Conservation (phyloP, 2,888 invertebrate species). For the Onthophagus sagittarius region DNA sequence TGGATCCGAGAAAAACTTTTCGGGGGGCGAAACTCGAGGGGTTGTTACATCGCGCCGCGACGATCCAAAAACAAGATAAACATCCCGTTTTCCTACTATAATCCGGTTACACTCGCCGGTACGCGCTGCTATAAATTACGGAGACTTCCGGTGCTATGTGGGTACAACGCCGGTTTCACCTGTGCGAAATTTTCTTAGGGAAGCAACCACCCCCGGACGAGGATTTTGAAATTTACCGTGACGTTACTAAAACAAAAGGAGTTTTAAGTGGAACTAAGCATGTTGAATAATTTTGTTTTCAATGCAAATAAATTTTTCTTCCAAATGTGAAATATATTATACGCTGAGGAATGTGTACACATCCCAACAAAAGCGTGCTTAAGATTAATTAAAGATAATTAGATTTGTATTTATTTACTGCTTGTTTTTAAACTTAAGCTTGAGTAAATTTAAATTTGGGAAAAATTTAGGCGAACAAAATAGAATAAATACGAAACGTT, state of each 20-base stretch:
- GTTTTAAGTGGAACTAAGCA: background rate
- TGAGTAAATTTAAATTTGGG: too few species aligned
- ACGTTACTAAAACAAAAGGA: background rate
- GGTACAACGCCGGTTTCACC: background rate
- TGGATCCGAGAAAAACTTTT: background rate
- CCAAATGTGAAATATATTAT: too few species aligned
- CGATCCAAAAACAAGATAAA: slow-evolving; percentile 14
- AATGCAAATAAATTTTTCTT: too few species aligned
- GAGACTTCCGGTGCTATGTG: background rate
- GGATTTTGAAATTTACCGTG: background rate
- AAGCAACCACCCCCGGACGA: background rate
- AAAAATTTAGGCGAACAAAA: too few species aligned
- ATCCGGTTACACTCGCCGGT: slow-evolving; percentile 5
- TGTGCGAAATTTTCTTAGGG: background rate
- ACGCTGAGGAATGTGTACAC: too few species aligned
- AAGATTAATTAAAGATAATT: too few species aligned
- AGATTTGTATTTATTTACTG: too few species aligned
- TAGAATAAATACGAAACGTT: too few species aligned
- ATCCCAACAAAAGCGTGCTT: too few species aligned
- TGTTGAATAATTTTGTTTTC: background rate
- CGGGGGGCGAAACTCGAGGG: background rate
- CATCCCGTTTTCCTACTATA: slow-evolving; percentile 7
- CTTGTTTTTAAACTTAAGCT: too few species aligned
- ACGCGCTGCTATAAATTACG: slow-evolving; percentile 9
- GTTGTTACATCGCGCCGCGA: background rate